Base-by-base conservation (phyloP, 2,888 invertebrate species). In the Drosophila borealis region DNA sequence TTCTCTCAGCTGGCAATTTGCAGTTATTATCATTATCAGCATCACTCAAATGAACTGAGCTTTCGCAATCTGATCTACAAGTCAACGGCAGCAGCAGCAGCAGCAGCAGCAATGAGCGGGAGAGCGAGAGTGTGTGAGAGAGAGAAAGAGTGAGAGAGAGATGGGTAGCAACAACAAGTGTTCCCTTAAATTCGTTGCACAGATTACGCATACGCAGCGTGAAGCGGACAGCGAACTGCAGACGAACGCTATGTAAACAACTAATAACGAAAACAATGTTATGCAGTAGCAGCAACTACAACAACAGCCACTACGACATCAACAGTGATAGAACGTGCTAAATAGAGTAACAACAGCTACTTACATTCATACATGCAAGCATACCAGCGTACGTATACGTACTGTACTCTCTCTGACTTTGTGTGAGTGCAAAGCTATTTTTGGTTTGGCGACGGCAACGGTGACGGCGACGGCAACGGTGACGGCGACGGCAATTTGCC, bases 361-460 rank as follows among this genome's bases (percentile, higher is more conserved):
- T 45, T 44, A 45, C 46, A 56, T 2, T 60, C 46, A 37, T 10
- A 59, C 17, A 51, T 45, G 36, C 19, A 46, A 55, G 19, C 25
- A 46, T 63, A 42, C 39, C 25, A 39, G 25, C 13, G 11, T 45
- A 36, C 45, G 37, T 21, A 46, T 54, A 10, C 46, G 9, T 42
- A 37, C 10, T 33, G 8, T 55, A 19, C 37, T 34, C 39, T 33
- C n/a, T 66, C 34, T 61, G 50, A 48, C 49, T 53, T 34, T 25
- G 50, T 60, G 49, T 64, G 49, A 56, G 78, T 71, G 51, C 77
- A 55, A 59, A 77, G 75, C 64, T 76, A 76, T 76, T 76, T 76
- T 74, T 66, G 74, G 65, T 75, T 66, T 51, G 44, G 60, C 69
- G 62, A 55, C 57, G 29, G 21, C 53, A 45, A 53, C 29, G 41